Conservation (phyloP, 2,113 vertebrate species). For the Origma solitaria region DNA sequence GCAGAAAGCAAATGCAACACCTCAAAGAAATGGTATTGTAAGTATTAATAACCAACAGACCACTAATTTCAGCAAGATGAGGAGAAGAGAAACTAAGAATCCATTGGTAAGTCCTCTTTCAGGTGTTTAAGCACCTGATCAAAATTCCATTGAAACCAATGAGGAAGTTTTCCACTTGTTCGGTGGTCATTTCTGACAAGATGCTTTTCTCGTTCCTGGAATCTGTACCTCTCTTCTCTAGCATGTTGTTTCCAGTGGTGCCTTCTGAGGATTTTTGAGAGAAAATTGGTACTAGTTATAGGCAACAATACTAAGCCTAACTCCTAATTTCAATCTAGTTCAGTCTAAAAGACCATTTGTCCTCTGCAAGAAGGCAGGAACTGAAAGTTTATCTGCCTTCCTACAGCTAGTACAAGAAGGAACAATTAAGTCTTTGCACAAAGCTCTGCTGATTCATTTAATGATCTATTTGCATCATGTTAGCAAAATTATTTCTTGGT, state of each 20-base stretch:
- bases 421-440: background rate
- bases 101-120: background rate
- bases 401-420: background rate
- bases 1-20: background rate
- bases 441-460: background rate
- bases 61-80: background rate
- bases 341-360: background rate
- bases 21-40: background rate
- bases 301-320: background rate
- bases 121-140: background rate
- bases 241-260: background rate
- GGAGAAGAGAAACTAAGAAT: background rate
- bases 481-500: background rate
- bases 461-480: background rate
- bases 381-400: background rate
- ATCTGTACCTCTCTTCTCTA: background rate
- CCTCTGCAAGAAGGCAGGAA: background rate
- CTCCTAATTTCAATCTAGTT: background rate
- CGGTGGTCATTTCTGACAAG: background rate
- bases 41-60: background rate
- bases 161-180: background rate
- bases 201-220: background rate
- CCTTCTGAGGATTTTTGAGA: background rate
- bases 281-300: background rate
- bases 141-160: background rate